Base-by-base conservation (phyloP, 2,797 vertebrate species). In the Sebastes oblongus region DNA sequence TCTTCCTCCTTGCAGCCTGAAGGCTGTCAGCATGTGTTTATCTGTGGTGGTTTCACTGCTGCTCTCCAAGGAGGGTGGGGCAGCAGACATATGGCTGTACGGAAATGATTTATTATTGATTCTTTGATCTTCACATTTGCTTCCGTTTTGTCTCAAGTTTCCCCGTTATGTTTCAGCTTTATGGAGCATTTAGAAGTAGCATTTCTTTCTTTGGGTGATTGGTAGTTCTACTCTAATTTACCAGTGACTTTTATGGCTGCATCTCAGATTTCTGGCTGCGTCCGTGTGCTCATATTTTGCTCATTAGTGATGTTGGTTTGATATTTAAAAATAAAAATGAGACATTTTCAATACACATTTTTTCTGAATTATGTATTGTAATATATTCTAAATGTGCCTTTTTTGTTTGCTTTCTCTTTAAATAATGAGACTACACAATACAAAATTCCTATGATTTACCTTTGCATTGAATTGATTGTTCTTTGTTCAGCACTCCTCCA, bases 41-140 rank as follows among this genome's bases (percentile, higher is more conserved):
- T 88, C 55, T 88, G 81, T 77, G 20, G 86, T 61, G 84, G 75
- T 88, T 86, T 88, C 68, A 61, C 81, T 78, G 86, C 77, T 88
- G 84, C 36, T 64, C 78, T 82, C 88, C 60, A 25, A 66, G 75
- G 80, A 85, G 86, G 83, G 80, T 27, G 78, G 80, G 75, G 86
- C 70, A 72, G 86, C 64, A 81, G 55, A 84, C 80, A 81, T 80
- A 86, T 73, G 86, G 81, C 79, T 65, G 5, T 61, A 65, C 34
- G 61, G 61, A 27, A 85, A 36, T 61, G 79, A 91, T 86, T 86
- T 89, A 39, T 39, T 66, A 92, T 93, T 88, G 79, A 86, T 93
- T 85, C 62, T 80, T 80, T 83, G 52, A 81, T 82, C 25, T 75
- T 71, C 59, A 58, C 59, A 34, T 78, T 83, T 69, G 46, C 54